Conservation (phyloP, 2,113 vertebrate species). For the Callipepla californica region DNA sequence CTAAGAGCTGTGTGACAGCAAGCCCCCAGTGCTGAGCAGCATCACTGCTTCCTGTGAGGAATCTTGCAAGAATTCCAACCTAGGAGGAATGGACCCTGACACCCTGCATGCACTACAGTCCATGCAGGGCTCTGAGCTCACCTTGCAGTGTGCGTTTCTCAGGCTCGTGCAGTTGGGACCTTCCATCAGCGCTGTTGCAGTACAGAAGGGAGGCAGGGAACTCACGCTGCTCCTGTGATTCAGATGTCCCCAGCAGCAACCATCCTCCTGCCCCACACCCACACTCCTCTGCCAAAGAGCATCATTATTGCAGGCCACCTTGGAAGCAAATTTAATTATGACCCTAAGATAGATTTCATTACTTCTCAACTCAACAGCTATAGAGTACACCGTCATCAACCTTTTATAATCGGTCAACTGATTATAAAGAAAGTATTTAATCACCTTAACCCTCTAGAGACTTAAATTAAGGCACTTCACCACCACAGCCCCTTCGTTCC, state of each 20-base stretch:
- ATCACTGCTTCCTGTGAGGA: background rate
- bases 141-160: fast-evolving
- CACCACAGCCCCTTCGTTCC: slow-evolving; percentile 15
- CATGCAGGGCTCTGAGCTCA: fast-evolving
- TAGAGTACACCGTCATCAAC: slow-evolving; percentile 50
- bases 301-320: slow-evolving; percentile 31
- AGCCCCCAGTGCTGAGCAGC: background rate
- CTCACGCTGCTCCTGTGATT: background rate
- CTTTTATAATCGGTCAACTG: background rate
- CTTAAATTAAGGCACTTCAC: slow-evolving; percentile 61
- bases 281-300: background rate
- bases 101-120: fast-evolving
- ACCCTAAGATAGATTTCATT: slow-evolving; percentile 56
- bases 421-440: slow-evolving; percentile 74
- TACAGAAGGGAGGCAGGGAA: fast-evolving
- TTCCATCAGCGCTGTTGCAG: background rate
- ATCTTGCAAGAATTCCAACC: background rate
- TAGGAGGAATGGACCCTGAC: background rate
- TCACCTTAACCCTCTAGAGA: slow-evolving; percentile 54
- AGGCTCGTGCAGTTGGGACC: background rate
- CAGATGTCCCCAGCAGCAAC: background rate
- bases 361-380: slow-evolving; percentile 47
- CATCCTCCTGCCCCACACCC: background rate
- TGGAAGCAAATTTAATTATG: slow-evolving; percentile 53
- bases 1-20: background rate